Evolutionary conservation across 2,797 vertebrate genomes (phyloP).

Genomic region (Tadarida brasiliensis): DNA sequence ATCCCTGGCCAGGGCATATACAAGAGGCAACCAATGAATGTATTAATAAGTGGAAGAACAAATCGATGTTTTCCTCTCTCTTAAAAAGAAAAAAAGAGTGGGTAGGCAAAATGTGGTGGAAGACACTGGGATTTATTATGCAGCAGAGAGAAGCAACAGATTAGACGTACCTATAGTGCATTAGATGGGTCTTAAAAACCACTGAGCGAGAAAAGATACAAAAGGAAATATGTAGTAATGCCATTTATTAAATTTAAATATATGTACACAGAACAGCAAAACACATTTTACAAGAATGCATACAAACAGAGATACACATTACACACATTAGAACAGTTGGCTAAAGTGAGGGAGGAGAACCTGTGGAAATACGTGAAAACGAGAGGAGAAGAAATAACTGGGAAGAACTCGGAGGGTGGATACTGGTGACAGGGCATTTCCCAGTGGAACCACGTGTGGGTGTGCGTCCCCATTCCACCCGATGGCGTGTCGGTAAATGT

Average conservation of each 20-base stretch:
- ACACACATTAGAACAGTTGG: background rate
- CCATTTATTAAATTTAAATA: background rate
- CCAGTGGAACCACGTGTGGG: background rate
- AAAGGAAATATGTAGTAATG: background rate
- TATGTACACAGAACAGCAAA: background rate
- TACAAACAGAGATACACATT: background rate
- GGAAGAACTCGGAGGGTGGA: background rate
- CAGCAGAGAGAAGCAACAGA: background rate
- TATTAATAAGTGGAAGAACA: background rate
- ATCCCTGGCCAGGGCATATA: background rate
- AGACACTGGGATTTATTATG: background rate
- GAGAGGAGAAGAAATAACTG: background rate
- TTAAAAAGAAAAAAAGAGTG: background rate
- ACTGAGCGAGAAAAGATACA: background rate
- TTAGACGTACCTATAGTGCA: too few species aligned
- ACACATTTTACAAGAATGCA: background rate
- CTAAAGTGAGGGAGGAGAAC: background rate
- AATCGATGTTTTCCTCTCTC: background rate
- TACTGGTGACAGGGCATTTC: background rate
- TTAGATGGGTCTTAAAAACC: background rate
- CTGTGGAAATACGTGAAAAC: background rate
- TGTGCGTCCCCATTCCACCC: too few species aligned
- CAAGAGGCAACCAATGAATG: background rate
- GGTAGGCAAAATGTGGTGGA: background rate
- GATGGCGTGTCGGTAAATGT: background rate